Percentiles rank a stretch among this genome's conserved stretches.
phyloP scores from a whole-genome alignment of 2,888 invertebrate genomes.

The Agrochola litura region DNA sequence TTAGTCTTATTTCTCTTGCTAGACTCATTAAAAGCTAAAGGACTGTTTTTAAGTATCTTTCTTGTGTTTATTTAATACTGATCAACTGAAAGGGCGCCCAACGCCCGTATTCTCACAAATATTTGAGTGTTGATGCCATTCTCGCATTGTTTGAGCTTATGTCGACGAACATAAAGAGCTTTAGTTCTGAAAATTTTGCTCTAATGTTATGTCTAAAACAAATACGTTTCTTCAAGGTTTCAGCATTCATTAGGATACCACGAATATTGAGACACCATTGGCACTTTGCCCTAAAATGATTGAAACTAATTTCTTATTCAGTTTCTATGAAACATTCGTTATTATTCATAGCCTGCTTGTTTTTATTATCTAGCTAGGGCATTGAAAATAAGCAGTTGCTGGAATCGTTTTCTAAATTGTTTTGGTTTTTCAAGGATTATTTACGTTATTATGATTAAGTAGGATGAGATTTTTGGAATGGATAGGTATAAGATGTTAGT shows the following conservation, averaged over 20 bases:
- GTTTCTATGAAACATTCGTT: constrained; percentile 30
- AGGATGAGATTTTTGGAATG: constrained; percentile 18
- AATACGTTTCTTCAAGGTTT: constrained; percentile 14
- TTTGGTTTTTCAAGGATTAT: constrained; percentile 19
- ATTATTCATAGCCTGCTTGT: constrained; percentile 37
- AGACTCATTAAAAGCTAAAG: neutral
- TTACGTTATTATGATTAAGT: constrained; percentile 27
- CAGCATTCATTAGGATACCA: neutral
- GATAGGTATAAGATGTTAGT: constrained; percentile 1
- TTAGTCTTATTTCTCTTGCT: constrained; percentile 8
- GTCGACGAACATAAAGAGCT: neutral
- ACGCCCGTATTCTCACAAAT: neutral
- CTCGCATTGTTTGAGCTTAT: neutral
- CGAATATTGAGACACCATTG: constrained; percentile 21
- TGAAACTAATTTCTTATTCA: constrained; percentile 31
- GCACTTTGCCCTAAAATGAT: constrained; percentile 22
- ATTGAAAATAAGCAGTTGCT: constrained; percentile 45
- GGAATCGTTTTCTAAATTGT: constrained; percentile 27
- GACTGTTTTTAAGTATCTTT: neutral
- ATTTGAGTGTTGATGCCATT: neutral
- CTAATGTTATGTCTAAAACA: neutral
- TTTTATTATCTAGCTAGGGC: constrained; percentile 42
- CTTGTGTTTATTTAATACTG: neutral
- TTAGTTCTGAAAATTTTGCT: neutral
- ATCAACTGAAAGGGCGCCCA: neutral